Percentiles rank a stretch among this genome's conserved stretches.
Conservation (phyloP, 2,113 vertebrate species). For the Pterophyllum scalare region DNA sequence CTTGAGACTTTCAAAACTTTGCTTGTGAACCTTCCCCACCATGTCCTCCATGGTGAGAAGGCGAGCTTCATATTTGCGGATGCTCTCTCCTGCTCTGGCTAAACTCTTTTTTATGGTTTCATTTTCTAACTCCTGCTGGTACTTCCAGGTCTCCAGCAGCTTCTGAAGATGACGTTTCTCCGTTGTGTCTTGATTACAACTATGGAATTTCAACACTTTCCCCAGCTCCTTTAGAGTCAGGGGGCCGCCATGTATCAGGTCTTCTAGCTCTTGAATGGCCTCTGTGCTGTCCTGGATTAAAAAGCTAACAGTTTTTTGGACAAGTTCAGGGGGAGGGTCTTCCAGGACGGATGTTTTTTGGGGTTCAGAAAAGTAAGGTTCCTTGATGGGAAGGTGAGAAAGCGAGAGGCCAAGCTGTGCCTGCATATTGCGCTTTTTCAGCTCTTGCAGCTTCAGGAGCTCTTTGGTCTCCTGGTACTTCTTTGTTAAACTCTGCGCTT, state of each 20-base stretch:
- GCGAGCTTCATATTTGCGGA: constrained; percentile 78
- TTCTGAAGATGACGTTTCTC: constrained; percentile 68
- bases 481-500: constrained; percentile 86
- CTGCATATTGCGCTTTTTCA: constrained; percentile 87
- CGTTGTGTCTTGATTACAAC: constrained; percentile 51
- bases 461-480: constrained; percentile 89
- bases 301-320: constrained; percentile 72
- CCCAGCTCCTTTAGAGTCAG: constrained; percentile 75
- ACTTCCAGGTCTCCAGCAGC: constrained; percentile 77
- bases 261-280: constrained; percentile 78
- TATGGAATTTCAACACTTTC: constrained; percentile 67
- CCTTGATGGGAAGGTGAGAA: constrained; percentile 77
- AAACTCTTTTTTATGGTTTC: constrained; percentile 76
- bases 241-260: constrained; percentile 63
- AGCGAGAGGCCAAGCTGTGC: constrained; percentile 86
- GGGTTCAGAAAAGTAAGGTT: constrained; percentile 77
- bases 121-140: constrained; percentile 79
- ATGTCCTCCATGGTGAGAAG: constrained; percentile 81
- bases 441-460: constrained; percentile 86
- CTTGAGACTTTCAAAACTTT: constrained; percentile 66
- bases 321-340: constrained; percentile 61
- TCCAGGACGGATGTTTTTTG: constrained; percentile 56
- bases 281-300: constrained; percentile 73
- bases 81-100: constrained; percentile 78
- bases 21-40: constrained; percentile 75